A percentile compares a stretch with the other conserved stretches of the same genome.
Evolutionary conservation across 2,888 invertebrate genomes (phyloP).

Genomic region (Chloroclystis v-ata): DNA sequence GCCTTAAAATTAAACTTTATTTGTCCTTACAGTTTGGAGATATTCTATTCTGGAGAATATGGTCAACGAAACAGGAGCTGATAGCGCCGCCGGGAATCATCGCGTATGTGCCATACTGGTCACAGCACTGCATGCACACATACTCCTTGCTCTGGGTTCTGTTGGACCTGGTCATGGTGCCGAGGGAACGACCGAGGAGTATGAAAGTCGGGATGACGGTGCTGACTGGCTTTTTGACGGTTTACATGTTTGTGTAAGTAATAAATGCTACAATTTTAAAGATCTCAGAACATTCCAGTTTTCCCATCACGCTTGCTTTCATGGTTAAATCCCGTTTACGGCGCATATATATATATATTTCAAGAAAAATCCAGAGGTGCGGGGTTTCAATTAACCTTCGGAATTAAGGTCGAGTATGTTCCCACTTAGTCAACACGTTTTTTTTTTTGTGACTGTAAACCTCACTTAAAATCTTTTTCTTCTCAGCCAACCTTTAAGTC

Average conservation of each 20-base stretch:
- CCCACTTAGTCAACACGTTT: too few species aligned
- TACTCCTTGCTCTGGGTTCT: slow-evolving; percentile 49
- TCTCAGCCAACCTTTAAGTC: too few species aligned
- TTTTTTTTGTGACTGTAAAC: too few species aligned
- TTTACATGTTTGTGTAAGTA: slow-evolving; percentile 53
- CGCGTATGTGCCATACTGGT: slow-evolving; percentile 51
- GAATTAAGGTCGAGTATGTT: too few species aligned
- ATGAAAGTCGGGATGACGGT: slow-evolving; percentile 36
- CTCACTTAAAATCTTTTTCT: too few species aligned
- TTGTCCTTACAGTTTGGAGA: slow-evolving; percentile 65
- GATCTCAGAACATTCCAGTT: too few species aligned
- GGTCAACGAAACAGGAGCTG: slow-evolving; percentile 50
- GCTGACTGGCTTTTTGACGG: slow-evolving; percentile 38
- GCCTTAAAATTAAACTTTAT: neutral
- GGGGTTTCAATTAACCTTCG: too few species aligned
- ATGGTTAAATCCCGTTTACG: too few species aligned
- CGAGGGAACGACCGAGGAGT: slow-evolving; percentile 48
- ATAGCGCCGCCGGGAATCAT: slow-evolving; percentile 50
- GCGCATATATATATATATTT: too few species aligned
- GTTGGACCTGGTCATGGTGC: slow-evolving; percentile 51
- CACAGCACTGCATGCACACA: slow-evolving; percentile 64
- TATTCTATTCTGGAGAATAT: slow-evolving; percentile 62
- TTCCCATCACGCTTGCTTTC: too few species aligned
- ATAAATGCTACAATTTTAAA: too few species aligned
- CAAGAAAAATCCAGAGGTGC: too few species aligned